Conservation (phyloP, 2,113 vertebrate species). For the Dromaius novaehollandiae region DNA sequence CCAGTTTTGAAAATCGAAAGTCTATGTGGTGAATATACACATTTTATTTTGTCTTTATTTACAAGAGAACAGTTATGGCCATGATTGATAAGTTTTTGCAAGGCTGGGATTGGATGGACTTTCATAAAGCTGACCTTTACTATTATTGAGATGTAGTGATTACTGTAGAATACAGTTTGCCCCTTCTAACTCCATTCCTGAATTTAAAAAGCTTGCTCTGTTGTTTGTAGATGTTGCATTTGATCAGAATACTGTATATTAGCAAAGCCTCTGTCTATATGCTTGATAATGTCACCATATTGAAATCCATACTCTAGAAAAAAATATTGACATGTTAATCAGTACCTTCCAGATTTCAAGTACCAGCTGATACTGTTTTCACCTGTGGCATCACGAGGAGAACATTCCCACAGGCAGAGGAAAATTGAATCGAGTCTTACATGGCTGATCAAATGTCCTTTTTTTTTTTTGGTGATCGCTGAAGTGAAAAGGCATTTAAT, state of each 20-base stretch:
- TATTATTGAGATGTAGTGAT: neutral
- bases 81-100: neutral
- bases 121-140: neutral
- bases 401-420: neutral
- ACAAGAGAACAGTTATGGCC: neutral
- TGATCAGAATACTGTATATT: neutral
- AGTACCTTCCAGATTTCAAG: neutral
- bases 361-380: neutral
- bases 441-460: neutral
- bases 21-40: neutral
- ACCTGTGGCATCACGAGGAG: neutral
- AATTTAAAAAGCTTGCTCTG: neutral
- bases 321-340: neutral
- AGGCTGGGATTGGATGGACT: neutral
- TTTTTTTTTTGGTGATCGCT: neutral
- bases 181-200: neutral
- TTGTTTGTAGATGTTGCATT: neutral
- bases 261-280: neutral
- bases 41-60: neutral
- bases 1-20: neutral
- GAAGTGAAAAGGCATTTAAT: neutral
- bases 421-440: neutral
- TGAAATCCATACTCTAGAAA: neutral
- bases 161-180: neutral
- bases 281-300: neutral